Base-by-base conservation (phyloP, 2,797 vertebrate genomes). In the Intellagama lesueurii region DNA sequence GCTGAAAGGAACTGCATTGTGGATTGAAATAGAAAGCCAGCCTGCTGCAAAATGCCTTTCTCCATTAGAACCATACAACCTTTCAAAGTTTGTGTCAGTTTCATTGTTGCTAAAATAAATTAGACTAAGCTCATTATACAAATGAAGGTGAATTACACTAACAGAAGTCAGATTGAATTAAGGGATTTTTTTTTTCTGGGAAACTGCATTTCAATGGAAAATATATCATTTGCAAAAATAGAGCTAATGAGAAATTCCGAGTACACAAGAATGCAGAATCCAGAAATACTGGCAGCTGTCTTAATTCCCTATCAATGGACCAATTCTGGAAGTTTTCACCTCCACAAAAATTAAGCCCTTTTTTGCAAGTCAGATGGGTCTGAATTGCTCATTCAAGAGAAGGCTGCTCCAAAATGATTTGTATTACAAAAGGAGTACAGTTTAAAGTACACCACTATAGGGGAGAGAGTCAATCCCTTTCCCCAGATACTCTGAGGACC, bases 71-170 rank as follows among this genome's bases (percentile, higher is more conserved):
- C 64, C 84, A 70, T 77, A 24, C 79, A 69, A 82, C 72, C 44
- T 83, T 72, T 86, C 81, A 83, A 44, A 82, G 47, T 52, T 90
- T 44, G 17, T 87, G 85, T 86, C 84, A 86, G 56, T 81, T 85
- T 86, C 84, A 90, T 69, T 81, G 69, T 90, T 66, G 75, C 78
- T 86, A 86, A 68, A 79, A 44, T n/a, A 49, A 90, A 90, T 82
- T 76, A 82, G 70, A 86, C 81, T 86, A 88, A 83, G 56, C 24
- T 78, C 72, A 89, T 81, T 89, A 35, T 35, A 81, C 69, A 81
- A 86, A 89, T 72, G 82, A 79, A 89, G 83, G 52, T 64, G 69
- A 84, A 76, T 82, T 82, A 82, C 17, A 88, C 56, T 60, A 88
- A 82, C 69, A 64, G 30, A 81, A 81, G 83, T 81, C 60, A 76